These are phyloP conservation scores for Chymomyza procnemis DNA, from an alignment of 2,888 invertebrate species.

Conservation along the genomic window DNA sequence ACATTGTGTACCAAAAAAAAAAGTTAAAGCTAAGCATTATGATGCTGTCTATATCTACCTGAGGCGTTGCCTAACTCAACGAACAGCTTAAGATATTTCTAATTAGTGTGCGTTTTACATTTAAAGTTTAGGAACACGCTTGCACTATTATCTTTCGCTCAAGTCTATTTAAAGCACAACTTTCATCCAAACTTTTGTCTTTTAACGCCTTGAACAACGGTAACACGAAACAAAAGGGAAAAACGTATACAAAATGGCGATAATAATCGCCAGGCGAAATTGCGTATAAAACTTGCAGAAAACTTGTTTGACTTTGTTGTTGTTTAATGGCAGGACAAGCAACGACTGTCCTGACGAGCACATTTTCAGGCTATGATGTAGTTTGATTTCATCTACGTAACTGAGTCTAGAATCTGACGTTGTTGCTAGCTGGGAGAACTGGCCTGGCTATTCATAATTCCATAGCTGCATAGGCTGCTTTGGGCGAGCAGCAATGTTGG, in stretches of 20 bases:
- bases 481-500: neutral
- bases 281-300: neutral
- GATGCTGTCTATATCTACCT: too few species aligned
- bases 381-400: neutral
- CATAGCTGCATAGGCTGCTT: slow-evolving; percentile 23
- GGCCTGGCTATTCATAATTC: slow-evolving; percentile 60
- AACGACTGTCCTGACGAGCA: neutral
- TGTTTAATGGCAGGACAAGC: neutral
- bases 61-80: slow-evolving; percentile 82
- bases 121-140: neutral
- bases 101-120: neutral
- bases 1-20: too few species aligned
- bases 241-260: too few species aligned
- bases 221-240: neutral
- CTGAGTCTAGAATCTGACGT: neutral
- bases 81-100: slow-evolving; percentile 33
- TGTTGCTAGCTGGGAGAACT: slow-evolving; percentile 16
- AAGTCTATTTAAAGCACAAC: neutral
- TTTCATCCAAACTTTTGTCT: neutral
- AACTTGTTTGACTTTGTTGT: neutral
- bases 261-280: neutral
- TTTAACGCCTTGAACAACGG: neutral
- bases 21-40: too few species aligned
- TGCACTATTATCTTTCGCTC: neutral
- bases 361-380: neutral